Conservation (phyloP, 2,888 invertebrate genomes). For the Zootermopsis nevadensis region DNA sequence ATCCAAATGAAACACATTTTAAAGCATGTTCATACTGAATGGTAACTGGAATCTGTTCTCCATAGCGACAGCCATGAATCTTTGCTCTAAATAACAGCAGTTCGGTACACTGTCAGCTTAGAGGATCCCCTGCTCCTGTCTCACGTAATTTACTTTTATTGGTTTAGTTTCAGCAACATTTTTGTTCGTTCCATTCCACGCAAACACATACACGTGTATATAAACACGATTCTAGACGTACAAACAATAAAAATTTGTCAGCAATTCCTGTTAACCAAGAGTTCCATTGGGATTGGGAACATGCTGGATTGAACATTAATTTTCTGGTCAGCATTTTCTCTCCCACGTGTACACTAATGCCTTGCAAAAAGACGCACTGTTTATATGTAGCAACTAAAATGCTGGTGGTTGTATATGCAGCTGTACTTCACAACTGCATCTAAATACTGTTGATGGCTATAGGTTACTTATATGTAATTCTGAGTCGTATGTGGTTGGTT, state of each 20-base stretch:
- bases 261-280: neutral
- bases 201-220: neutral
- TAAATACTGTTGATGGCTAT: too few relatives aligned
- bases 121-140: neutral
- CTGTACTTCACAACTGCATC: too few relatives aligned
- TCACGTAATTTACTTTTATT: conserved; percentile 30
- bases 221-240: neutral
- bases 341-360: neutral
- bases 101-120: neutral
- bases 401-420: neutral
- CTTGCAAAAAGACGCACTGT: neutral
- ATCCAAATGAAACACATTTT: neutral
- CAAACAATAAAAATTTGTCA: conserved; percentile 13
- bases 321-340: neutral
- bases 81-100: conserved; percentile 5
- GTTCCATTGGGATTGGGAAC: neutral
- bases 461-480: too few relatives aligned
- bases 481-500: too few relatives aligned
- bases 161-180: conserved; percentile 11
- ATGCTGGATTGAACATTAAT: neutral
- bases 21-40: neutral
- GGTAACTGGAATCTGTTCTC: neutral
- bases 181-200: neutral
- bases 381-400: neutral
- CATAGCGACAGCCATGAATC: neutral